Evolutionary conservation across 2,888 invertebrate species (phyloP), one percentile per base, ranked within the genome.

Genomic region (Pimpla rufipes): DNA sequence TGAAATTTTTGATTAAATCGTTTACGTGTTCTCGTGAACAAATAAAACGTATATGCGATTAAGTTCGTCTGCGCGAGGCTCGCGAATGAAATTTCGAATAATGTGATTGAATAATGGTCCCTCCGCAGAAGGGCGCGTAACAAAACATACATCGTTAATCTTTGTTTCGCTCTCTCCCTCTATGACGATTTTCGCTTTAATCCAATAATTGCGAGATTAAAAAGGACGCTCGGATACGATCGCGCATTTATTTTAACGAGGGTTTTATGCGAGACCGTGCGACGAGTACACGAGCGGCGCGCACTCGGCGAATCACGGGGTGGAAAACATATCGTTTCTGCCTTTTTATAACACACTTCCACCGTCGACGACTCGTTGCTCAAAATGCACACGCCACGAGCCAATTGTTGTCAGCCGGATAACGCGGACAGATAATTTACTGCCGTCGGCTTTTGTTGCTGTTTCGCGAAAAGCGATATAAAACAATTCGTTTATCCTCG

Each of bases 311-410:
- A 35, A 21, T 29, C 18, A 1, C 23, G 16, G 59, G 6, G 8
- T 68, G 59, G 13, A 57, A 47, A 21, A 50, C 18, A 21, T 42
- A 50, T 64, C 50, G 23, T 42, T 21, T 35, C 37, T 37, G 23
- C 66, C 35, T 35, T 64, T 75, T 37, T 10, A 50, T 23, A 64
- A 21, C 62, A 8, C 11, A 59, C 35, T 68, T 37, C 6, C 35
- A 23, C 68, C 68, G 52, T 68, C 68, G 52, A 68, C 18, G 37
- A 68, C 18, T 35, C 37, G 50, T 21, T 18, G 16, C 47, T 18
- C 21, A 18, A 52, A 21, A 8, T 18, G 2, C 2, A 10, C 52
- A 10, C 21, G 52, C 52, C 52, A 3, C 21, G 52, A 52, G 52
- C 10, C 52, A 52, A 52, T 21, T 52, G 52, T 52, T 52, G 18